Evolutionary conservation across 2,888 invertebrate species (phyloP), one percentile per base, ranked within the genome.

Genomic region (Cephus nigrinus): DNA sequence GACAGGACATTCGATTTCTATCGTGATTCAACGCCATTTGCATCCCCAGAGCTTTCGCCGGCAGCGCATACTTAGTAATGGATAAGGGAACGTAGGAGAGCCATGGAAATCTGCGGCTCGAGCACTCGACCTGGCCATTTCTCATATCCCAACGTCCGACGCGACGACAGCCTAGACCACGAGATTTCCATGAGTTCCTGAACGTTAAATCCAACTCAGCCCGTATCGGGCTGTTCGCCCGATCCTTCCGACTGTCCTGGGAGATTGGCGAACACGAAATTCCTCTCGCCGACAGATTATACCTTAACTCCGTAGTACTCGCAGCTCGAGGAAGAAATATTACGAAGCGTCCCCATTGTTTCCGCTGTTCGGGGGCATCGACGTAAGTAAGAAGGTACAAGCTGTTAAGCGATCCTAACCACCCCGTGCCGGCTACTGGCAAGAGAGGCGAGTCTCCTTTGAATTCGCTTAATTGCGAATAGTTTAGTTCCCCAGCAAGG

Each of bases 401-500:
- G 55, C 55, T 23, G 23, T 9, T 55, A 55, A 55, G 55, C 55
- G 23, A 36, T 55, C 23, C 23, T 9, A 55, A 9, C 23, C 23
- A 23, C 2, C 55, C 2, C 55, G 9, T 9, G 9, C 23, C 2
- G 23, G 55, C 55, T 55, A 55, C 55, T 55, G 55, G 23, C 55
- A 23, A 69, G 69, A 77, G 4, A 5, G 3, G n/a, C n/a, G 68
- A 35, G 74, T 15, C 31, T 73, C 73, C 83, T 84, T 86, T 87
- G 87, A 86, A 87, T 86, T 81, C 82, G 84, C 82, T 85, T 84
- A 86, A 87, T 84, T 86, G 85, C 84, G 81, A 86, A 88, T 86
- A 84, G 82, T 85, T 85, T 83, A 84, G 82, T 83, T 81, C 75
- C 83, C 71, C n/a, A 73, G 35, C 76, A 68, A 71, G 76, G 76